Evolutionary conservation across 1,140 invertebrate genomes (phyloP).

Genomic region (Pectinophora gossypiella): DNA sequence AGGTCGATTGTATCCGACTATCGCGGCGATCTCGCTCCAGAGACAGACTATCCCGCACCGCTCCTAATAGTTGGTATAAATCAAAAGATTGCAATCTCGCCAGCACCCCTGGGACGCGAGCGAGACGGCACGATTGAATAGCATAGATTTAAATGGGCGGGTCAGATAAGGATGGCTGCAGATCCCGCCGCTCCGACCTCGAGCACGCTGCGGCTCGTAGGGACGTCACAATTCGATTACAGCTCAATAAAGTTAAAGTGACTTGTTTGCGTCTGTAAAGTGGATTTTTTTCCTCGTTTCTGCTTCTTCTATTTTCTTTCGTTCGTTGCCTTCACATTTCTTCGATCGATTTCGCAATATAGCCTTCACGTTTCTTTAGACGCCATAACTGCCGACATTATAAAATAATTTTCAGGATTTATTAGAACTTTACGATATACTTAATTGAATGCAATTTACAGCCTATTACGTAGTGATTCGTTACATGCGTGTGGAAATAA

Average conservation of each 20-base stretch:
- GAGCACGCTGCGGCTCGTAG: slow-evolving; percentile 39
- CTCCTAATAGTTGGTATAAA: slow-evolving; percentile 75
- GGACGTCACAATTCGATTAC: slow-evolving; percentile 75
- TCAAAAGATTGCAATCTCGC: slow-evolving; percentile 74
- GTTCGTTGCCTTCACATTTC: neutral
- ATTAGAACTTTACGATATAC: no score
- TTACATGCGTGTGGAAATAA: no score
- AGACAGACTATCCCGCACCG: slow-evolving; percentile 61
- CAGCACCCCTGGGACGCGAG: slow-evolving; percentile 68
- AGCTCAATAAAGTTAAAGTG: slow-evolving; percentile 75
- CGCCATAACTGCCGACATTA: no score
- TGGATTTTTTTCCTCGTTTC: slow-evolving; percentile 67
- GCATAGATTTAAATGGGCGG: slow-evolving; percentile 73
- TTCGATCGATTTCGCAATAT: no score
- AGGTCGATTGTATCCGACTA: slow-evolving; percentile 57
- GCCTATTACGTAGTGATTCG: no score
- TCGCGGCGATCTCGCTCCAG: slow-evolving; percentile 54
- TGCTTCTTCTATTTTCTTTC: slow-evolving; percentile 48
- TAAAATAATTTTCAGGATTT: no score
- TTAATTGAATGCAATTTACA: no score
- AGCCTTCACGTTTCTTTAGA: no score
- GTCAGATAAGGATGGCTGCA: slow-evolving; percentile 70
- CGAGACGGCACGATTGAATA: slow-evolving; percentile 73
- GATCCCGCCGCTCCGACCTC: slow-evolving; percentile 48
- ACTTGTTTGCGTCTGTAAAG: slow-evolving; percentile 73